phyloP scores from a whole-genome alignment of 2,888 invertebrate species.

The Pseudolycoriella hygida region DNA sequence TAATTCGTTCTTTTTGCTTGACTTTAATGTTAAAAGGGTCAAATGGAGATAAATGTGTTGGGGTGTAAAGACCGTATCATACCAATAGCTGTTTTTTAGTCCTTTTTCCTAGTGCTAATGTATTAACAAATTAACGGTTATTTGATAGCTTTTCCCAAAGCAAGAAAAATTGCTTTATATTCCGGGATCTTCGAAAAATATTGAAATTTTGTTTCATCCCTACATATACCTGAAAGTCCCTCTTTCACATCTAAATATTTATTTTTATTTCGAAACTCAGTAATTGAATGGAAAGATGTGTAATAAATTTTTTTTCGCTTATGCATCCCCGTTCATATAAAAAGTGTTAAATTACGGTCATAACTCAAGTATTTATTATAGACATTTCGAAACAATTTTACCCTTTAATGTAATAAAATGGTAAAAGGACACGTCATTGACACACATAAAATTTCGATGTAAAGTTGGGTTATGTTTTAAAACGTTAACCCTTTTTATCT shows the following conservation, averaged over 20 bases:
- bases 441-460: slow-evolving; percentile 4
- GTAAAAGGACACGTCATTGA: slow-evolving; percentile 3
- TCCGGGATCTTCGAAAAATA: too few relatives aligned
- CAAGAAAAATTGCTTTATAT: too few relatives aligned
- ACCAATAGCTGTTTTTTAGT: too few relatives aligned
- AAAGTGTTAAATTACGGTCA: slow-evolving; percentile 7
- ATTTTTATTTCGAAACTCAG: too few relatives aligned
- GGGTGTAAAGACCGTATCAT: background rate
- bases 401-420: slow-evolving; percentile 7
- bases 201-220: too few relatives aligned
- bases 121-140: slow-evolving; percentile 12
- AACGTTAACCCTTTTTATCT: slow-evolving; percentile 1
- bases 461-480: slow-evolving; percentile 1
- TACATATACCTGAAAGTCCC: too few relatives aligned
- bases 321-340: background rate
- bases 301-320: background rate
- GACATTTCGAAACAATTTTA: slow-evolving; percentile 6
- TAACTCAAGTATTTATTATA: slow-evolving; percentile 8
- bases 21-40: slow-evolving; percentile 22
- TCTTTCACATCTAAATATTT: too few relatives aligned
- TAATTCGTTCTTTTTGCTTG: too few relatives aligned
- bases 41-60: slow-evolving; percentile 29
- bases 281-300: too few relatives aligned
- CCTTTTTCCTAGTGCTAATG: slow-evolving; percentile 7
- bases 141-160: slow-evolving; percentile 7